Evolutionary conservation across 2,888 invertebrate species (phyloP), one percentile per base, ranked within the genome.

Genomic region (Drosophila paucipuncta): DNA sequence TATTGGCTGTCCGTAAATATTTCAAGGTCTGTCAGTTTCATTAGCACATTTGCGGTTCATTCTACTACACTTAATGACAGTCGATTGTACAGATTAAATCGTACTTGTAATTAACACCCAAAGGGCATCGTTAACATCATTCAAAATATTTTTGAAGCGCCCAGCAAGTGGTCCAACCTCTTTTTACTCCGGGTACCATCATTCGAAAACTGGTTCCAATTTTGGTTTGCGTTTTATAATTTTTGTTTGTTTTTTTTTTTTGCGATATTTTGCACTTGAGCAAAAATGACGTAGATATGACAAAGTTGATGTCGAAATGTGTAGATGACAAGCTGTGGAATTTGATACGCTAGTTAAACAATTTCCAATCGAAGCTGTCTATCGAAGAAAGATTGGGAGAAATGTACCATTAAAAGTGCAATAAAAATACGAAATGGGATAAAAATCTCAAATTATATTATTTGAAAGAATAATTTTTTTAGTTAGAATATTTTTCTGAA

Each of bases 91-190:
- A 82, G 85, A 87, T 87, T 76, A 86, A 82, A 80, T 85, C 73
- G 83, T 74, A 82, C 78, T 79, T 80, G 80, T 79, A 91, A 91
- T 91, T 86, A 88, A 88, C 85, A 88, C 91, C 86, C 91, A 90
- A 88, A 83, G 90, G 89, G 91, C 91, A 90, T 90, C 85, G 86
- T 89, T 90, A 91, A 86, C 86, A 78, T 80, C 82, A 90, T 87
- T 90, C 82, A 86, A 75, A 81, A 77, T 85, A 83, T 55, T 70
- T 61, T 64, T 61, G 33, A 77, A 65, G 66, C 41, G 60, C 81
- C 70, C 66, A 43, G 77, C 66, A 66, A 80, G 80, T 73, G 80
- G 82, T 80, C 66, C 53, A 43, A 61, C 54, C 25, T 60, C 57
- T 30, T 68, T 53, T 53, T 37, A 65, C 68, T 68, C 67, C 50